Percentiles rank a stretch among this genome's conserved stretches.
phyloP scores from a whole-genome alignment of 2,888 invertebrate species.

The Dromius quadrimaculatus region DNA sequence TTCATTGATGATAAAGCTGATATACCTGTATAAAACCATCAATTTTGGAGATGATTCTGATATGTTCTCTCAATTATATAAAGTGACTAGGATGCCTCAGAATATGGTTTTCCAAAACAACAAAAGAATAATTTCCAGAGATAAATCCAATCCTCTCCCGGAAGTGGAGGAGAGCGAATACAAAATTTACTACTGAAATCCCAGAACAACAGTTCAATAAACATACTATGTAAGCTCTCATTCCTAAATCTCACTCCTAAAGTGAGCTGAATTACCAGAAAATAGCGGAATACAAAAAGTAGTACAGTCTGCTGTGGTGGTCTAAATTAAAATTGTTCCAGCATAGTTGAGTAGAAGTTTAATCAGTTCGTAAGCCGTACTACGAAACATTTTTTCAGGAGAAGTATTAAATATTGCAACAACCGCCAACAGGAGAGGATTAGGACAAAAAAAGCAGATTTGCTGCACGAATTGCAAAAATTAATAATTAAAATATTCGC shows the following conservation, averaged over 20 bases:
- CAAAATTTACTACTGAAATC: neutral
- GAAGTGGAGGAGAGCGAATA: neutral
- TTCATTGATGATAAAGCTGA: too few species aligned
- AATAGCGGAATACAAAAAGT: conserved; percentile 40
- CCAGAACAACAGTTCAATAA: conserved; percentile 31
- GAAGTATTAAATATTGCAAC: conserved; percentile 48
- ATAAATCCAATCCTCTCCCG: too few species aligned
- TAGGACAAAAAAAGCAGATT: neutral
- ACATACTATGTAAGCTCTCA: conserved; percentile 21
- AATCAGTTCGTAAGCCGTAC: conserved; percentile 46
- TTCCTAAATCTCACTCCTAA: conserved; percentile 29
- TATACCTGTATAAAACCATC: too few species aligned
- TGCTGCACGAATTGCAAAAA: neutral
- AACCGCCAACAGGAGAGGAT: too few species aligned
- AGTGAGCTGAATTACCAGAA: conserved; percentile 31
- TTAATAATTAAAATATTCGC: too few species aligned
- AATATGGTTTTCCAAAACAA: too few species aligned
- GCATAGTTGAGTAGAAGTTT: conserved; percentile 49
- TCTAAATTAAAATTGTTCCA: conserved; percentile 51
- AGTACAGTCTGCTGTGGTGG: conserved; percentile 33
- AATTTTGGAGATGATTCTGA: too few species aligned
- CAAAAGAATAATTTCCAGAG: too few species aligned
- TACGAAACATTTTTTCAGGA: conserved; percentile 40
- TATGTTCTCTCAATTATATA: too few species aligned
- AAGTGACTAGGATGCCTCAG: too few species aligned